Conservation (phyloP, 1,140 invertebrate genomes). For the Zaprionus kolodkinae region DNA sequence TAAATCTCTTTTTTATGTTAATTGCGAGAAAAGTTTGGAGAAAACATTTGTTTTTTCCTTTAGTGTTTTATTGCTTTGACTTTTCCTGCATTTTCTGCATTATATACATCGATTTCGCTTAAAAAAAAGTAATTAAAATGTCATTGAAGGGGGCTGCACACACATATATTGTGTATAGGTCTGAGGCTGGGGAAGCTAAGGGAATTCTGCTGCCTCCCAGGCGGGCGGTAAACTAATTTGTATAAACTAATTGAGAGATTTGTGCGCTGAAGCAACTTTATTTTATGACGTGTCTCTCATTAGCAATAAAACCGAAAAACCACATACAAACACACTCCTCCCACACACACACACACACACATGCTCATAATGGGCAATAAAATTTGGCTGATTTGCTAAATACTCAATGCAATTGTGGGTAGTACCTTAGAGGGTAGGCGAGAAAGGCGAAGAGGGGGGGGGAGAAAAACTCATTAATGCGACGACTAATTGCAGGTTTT, state of each 20-base stretch:
- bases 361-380: conserved; percentile 50
- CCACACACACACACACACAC: neutral
- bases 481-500: neutral
- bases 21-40: conserved; percentile 41
- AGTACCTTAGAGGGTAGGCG: neutral
- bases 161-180: neutral
- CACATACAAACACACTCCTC: neutral
- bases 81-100: conserved; percentile 1
- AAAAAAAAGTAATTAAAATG: conserved; percentile 39
- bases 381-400: conserved; percentile 51
- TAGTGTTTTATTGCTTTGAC: conserved; percentile 40
- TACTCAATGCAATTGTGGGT: conserved; percentile 43
- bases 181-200: conserved; percentile 18
- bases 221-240: conserved; percentile 82
- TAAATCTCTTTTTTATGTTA: conserved; percentile 81
- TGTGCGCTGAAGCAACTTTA: conserved; percentile 52
- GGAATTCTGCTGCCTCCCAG: conserved; percentile 55
- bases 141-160: neutral
- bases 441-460: no score
- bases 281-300: conserved; percentile 79
- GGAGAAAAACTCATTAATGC: neutral
- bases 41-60: conserved; percentile 55
- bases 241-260: conserved; percentile 76
- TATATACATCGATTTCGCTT: conserved; percentile 62
- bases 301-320: conserved; percentile 72